Percentiles rank a stretch among this genome's conserved stretches.
These are phyloP conservation scores for Trichogramma evanescens DNA, from an alignment of 2,888 invertebrate species.

Conservation along the genomic window DNA sequence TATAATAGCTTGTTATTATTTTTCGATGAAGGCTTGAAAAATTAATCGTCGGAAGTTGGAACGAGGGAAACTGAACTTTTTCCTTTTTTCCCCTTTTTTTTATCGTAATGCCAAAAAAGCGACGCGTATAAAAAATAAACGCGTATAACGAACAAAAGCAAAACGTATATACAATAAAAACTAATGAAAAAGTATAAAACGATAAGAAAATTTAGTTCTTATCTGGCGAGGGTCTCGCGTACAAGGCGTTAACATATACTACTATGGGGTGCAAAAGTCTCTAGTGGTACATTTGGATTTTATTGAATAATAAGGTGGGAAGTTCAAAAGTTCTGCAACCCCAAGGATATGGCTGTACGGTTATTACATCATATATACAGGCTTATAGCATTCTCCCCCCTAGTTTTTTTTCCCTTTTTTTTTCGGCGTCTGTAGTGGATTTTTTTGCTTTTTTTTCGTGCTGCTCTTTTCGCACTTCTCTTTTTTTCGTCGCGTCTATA, in stretches of 20 bases:
- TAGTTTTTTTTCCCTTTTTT: constrained; percentile 34
- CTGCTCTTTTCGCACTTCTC: constrained; percentile 6
- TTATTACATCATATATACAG: constrained; percentile 33
- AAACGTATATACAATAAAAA: neutral
- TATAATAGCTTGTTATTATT: neutral
- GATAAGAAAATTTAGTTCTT: neutral
- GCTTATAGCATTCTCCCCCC: constrained; percentile 34
- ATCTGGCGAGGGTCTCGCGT: neutral
- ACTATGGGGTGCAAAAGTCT: constrained; percentile 26
- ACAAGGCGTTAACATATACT: constrained; percentile 4
- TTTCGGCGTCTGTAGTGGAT: constrained; percentile 22
- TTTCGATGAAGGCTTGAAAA: too few species aligned
- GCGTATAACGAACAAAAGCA: neutral
- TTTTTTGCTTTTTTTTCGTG: constrained; percentile 15
- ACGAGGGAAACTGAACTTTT: too few species aligned
- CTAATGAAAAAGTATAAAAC: neutral
- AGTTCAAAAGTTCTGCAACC: constrained; percentile 1
- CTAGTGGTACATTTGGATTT: constrained; percentile 39
- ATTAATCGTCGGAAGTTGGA: too few species aligned
- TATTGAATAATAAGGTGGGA: constrained; percentile 37
- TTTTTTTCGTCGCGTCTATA: neutral
- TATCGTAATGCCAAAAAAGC: neutral
- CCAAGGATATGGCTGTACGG: constrained; percentile 26
- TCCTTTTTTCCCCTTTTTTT: too few species aligned
- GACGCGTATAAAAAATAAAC: neutral